A percentile compares a stretch with the other conserved stretches of the same genome.
Evolutionary conservation across 2,797 vertebrate species (phyloP).

Genomic region (Galaxias olidus): DNA sequence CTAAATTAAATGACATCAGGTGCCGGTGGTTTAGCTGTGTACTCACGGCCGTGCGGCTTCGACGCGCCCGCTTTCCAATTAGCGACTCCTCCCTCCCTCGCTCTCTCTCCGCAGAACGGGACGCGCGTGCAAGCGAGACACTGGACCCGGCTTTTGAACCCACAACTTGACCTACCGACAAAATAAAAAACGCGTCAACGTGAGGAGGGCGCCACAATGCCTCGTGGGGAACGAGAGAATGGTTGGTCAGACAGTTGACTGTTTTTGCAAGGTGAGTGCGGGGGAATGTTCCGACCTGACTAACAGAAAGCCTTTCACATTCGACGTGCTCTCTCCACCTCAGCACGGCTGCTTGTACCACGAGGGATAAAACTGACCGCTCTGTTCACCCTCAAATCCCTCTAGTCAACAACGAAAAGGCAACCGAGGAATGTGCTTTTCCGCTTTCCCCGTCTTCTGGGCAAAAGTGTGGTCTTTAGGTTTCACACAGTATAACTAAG

Average conservation of each 20-base stretch:
- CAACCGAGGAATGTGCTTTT: slow-evolving; percentile 50
- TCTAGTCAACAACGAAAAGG: slow-evolving; percentile 61
- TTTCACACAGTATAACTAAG: slow-evolving; percentile 72
- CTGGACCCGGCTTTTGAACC: not conserved
- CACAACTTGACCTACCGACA: slow-evolving; percentile 12
- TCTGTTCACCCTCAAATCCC: slow-evolving; percentile 61
- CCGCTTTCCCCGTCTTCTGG: slow-evolving; percentile 54
- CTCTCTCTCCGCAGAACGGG: slow-evolving; percentile 24
- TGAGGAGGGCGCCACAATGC: not conserved
- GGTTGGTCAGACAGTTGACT: not conserved
- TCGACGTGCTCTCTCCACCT: too few relatives aligned
- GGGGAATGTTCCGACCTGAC: too few relatives aligned
- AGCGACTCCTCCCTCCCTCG: slow-evolving; percentile 49
- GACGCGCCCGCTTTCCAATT: slow-evolving; percentile 66
- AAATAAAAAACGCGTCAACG: slow-evolving; percentile 20
- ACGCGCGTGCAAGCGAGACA: not conserved
- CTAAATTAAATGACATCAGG: slow-evolving; percentile 68
- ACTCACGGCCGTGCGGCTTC: slow-evolving; percentile 43
- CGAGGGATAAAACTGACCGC: slow-evolving; percentile 50
- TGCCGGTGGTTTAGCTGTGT: not conserved
- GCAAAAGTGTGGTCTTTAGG: slow-evolving; percentile 64
- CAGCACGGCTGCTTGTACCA: slow-evolving; percentile 42
- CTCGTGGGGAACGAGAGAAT: not conserved
- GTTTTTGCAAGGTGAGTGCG: not conserved
- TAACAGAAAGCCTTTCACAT: too few relatives aligned